A percentile compares a stretch with the other conserved stretches of the same genome.
phyloP scores from a whole-genome alignment of 2,888 invertebrate species.

The Andrena trimmerana region DNA sequence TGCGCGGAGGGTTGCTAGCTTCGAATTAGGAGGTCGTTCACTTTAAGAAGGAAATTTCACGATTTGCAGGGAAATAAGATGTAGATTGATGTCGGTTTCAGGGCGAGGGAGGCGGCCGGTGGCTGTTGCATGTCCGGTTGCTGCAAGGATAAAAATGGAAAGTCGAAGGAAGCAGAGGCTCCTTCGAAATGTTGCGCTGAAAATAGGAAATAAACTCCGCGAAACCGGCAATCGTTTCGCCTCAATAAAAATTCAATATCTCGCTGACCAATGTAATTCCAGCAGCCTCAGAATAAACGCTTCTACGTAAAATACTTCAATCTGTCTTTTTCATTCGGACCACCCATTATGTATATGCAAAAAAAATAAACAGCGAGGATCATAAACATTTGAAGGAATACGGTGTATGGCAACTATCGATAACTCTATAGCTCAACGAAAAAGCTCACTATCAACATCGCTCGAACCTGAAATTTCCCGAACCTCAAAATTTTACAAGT shows the following conservation, averaged over 20 bases:
- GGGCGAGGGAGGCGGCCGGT: constrained; percentile 75
- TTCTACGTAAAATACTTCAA: neutral
- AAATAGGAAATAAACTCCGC: constrained; percentile 37
- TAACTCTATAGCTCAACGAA: neutral
- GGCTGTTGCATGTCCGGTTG: constrained; percentile 77
- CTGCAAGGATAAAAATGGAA: constrained; percentile 70
- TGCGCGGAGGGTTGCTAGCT: neutral
- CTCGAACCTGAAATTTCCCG: neutral
- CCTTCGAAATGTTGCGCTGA: constrained; percentile 49
- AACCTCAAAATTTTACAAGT: constrained; percentile 37
- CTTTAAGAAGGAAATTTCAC: neutral
- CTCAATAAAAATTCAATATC: constrained; percentile 11
- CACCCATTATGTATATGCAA: neutral
- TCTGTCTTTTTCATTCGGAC: neutral
- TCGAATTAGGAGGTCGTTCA: constrained; percentile 4
- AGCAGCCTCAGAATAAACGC: neutral
- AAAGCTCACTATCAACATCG: neutral
- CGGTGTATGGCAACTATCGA: neutral
- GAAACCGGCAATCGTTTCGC: neutral
- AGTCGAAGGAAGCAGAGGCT: constrained; percentile 39
- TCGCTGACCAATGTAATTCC: constrained; percentile 14
- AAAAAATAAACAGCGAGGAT: neutral
- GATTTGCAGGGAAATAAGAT: constrained; percentile 21
- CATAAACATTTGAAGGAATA: neutral
- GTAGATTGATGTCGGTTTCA: constrained; percentile 41